phyloP scores from a whole-genome alignment of 1,140 invertebrate species.

The Araneus ventricosus region DNA sequence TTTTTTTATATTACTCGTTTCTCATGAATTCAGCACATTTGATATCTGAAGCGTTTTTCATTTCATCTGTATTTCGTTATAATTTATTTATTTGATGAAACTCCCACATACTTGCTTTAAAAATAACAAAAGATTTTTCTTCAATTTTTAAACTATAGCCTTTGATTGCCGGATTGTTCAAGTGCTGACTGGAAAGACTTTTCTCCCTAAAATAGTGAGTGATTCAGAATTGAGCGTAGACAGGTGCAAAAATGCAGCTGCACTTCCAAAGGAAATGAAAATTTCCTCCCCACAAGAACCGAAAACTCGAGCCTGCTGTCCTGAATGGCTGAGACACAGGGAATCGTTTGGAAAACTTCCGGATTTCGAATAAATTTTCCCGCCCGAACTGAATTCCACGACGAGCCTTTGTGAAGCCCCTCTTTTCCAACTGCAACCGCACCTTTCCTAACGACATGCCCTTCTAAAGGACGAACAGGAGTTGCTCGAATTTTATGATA shows the following conservation, averaged over 20 bases:
- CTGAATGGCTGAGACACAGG: slow-evolving; percentile 37
- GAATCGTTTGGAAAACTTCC: slow-evolving; percentile 66
- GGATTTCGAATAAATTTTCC: slow-evolving; percentile 13
- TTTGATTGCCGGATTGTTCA: no score
- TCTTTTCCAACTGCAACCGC: background rate
- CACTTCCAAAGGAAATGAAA: slow-evolving; percentile 53
- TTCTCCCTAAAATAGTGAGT: no score
- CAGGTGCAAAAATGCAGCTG: background rate
- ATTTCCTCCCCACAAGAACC: slow-evolving; percentile 50
- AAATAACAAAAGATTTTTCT: no score
- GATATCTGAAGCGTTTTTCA: no score
- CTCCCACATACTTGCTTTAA: no score
- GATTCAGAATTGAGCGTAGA: background rate
- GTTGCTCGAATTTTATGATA: slow-evolving; percentile 50
- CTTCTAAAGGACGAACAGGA: background rate
- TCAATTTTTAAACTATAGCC: no score
- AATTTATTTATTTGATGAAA: no score
- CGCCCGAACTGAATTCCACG: background rate
- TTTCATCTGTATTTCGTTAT: no score
- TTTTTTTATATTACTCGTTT: no score
- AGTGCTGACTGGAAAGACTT: no score
- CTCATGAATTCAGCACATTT: no score
- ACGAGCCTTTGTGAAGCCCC: slow-evolving; percentile 11
- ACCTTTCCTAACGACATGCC: slow-evolving; percentile 15
- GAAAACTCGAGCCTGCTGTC: background rate